These are phyloP conservation scores for Meloidogyne hapla DNA, from an alignment of 1,140 invertebrate genomes.

Conservation along the genomic window DNA sequence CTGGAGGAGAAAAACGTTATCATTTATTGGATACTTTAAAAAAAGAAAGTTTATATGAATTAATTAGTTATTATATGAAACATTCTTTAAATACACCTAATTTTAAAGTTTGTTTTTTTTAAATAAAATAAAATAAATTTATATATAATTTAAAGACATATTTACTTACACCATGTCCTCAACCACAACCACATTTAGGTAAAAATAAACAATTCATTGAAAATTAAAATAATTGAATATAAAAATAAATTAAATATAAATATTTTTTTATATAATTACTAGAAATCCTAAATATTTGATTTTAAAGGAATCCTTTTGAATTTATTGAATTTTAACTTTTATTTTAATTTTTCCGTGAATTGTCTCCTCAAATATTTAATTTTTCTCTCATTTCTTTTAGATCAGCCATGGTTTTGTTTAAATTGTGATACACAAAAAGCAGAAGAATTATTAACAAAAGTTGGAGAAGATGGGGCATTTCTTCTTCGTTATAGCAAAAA, in stretches of 20 bases:
- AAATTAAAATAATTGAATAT: too few species aligned
- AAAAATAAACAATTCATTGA: too few species aligned
- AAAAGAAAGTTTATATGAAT: conserved; percentile 61
- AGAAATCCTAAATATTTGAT: too few species aligned
- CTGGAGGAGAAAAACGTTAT: conserved; percentile 56
- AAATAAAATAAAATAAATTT: background rate
- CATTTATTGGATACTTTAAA: conserved; percentile 59
- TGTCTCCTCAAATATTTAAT: too few species aligned
- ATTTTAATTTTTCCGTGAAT: too few species aligned
- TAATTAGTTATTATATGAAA: conserved; percentile 63
- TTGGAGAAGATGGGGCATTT: conserved; percentile 60
- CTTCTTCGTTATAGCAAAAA: conserved; percentile 54
- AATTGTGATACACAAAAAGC: conserved; percentile 54
- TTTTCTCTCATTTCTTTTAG: too few species aligned
- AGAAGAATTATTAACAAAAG: conserved; percentile 56
- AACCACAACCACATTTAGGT: conserved; percentile 59
- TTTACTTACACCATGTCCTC: conserved; percentile 55
- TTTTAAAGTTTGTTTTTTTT: conserved; percentile 37
- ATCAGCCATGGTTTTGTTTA: conserved; percentile 58
- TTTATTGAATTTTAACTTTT: too few species aligned
- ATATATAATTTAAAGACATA: conserved; percentile 15
- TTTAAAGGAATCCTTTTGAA: too few species aligned
- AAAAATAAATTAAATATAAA: too few species aligned
- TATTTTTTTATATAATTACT: too few species aligned
- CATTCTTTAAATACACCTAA: conserved; percentile 53